Conservation (phyloP, 2,113 vertebrate species). For the Polypterus bichir region DNA sequence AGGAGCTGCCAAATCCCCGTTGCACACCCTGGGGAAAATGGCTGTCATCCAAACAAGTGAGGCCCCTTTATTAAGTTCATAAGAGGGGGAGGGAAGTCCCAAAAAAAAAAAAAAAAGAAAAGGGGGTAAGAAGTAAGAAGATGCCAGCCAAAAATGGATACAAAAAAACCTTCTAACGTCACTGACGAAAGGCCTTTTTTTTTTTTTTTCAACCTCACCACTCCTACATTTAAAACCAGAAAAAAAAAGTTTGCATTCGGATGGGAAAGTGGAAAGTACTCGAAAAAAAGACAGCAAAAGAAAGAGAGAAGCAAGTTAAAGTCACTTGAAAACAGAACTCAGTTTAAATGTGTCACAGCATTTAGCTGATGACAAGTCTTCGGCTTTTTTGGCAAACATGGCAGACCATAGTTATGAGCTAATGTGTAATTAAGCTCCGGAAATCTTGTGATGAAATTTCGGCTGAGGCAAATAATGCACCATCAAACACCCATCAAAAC, state of each 20-base stretch:
- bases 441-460: conserved; percentile 22
- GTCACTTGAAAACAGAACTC: too few species aligned
- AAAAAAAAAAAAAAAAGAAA: conserved; percentile 25
- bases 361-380: too few species aligned
- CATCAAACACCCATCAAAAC: too few species aligned
- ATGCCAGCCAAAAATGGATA: conserved; percentile 1
- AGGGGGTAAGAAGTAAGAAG: conserved; percentile 20
- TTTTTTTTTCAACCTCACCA: too few species aligned
- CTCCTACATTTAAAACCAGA: too few species aligned
- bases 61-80: conserved; percentile 62
- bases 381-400: conserved; percentile 14
- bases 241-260: too few species aligned
- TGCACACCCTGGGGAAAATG: conserved; percentile 56
- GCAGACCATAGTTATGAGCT: conserved; percentile 17
- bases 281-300: too few species aligned
- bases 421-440: conserved; percentile 21
- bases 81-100: conserved; percentile 26
- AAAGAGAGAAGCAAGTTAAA: too few species aligned
- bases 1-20: conserved; percentile 64
- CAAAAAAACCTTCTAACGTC: too few species aligned
- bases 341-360: too few species aligned
- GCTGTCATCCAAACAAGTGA: conserved; percentile 48
- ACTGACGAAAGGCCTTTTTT: too few species aligned
- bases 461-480: not conserved
- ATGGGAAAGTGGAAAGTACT: too few species aligned